These are phyloP conservation scores for Melanostoma mellinum DNA, from an alignment of 2,888 invertebrate species.

Conservation along the genomic window DNA sequence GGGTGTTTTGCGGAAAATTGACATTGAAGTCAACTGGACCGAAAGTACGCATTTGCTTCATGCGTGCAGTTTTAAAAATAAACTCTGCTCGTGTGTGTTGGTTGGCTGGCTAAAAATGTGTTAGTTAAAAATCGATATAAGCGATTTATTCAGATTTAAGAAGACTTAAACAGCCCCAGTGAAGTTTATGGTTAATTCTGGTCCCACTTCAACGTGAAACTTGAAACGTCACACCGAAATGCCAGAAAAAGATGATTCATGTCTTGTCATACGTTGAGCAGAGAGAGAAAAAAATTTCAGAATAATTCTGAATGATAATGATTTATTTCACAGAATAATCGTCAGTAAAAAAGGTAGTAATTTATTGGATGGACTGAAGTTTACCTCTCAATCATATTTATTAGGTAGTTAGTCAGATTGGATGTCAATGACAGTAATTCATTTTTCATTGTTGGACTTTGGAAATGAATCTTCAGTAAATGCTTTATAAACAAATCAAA, in stretches of 20 bases:
- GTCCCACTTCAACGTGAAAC: conserved; percentile 26
- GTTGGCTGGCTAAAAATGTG: conserved; percentile 2
- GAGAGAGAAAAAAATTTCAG: not conserved
- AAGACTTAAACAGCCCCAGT: conserved; percentile 17
- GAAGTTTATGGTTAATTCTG: no score
- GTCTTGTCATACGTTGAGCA: conserved; percentile 23
- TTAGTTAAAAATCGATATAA: conserved; percentile 19
- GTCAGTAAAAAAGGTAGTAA: no score
- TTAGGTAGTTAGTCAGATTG: no score
- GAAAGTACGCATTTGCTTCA: conserved; percentile 16
- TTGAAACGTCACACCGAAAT: conserved; percentile 17
- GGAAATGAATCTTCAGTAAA: no score
- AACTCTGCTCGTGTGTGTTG: not conserved
- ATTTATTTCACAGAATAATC: no score
- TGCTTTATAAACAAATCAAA: no score
- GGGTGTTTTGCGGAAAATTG: conserved; percentile 12
- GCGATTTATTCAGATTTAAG: conserved; percentile 31
- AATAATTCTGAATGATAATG: not conserved
- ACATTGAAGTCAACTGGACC: conserved; percentile 10
- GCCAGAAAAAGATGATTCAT: conserved; percentile 16
- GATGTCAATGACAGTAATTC: no score
- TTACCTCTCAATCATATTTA: no score
- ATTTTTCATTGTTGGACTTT: no score
- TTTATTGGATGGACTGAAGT: no score
- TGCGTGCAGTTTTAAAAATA: conserved; percentile 38